Evolutionary conservation across 2,888 invertebrate species (phyloP).

Genomic region (Amblyteles armatorius): DNA sequence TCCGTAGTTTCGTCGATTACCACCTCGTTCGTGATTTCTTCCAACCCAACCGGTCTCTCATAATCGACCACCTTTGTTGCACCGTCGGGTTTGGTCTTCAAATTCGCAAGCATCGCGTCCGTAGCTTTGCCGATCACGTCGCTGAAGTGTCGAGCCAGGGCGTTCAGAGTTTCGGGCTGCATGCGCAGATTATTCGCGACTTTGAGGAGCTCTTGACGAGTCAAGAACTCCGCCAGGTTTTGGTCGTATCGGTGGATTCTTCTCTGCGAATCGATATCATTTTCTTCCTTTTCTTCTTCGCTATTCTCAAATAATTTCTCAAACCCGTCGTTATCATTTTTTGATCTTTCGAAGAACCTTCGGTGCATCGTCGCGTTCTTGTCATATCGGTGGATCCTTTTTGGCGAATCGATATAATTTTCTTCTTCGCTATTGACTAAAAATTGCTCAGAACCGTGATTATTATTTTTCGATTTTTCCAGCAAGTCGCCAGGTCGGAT

Average conservation of each 20-base stretch:
- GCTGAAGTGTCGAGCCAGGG: not conserved
- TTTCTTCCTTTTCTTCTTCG: not conserved
- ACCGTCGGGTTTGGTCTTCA: not conserved
- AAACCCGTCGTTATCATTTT: not conserved
- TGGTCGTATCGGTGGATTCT: not conserved
- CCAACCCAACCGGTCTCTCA: too few species aligned
- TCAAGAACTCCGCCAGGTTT: not conserved
- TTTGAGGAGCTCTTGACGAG: not conserved
- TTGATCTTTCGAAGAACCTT: not conserved
- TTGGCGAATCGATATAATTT: not conserved
- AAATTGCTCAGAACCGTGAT: not conserved
- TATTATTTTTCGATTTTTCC: not conserved
- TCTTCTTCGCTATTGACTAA: constrained; percentile 4
- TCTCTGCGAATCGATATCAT: not conserved
- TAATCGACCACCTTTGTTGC: too few species aligned
- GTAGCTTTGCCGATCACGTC: constrained; percentile 1
- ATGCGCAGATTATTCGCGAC: not conserved
- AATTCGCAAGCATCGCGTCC: not conserved
- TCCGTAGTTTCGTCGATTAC: too few species aligned
- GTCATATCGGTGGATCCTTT: not conserved
- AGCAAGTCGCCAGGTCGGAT: not conserved
- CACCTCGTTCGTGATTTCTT: too few species aligned
- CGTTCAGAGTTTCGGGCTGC: not conserved
- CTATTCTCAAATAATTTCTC: not conserved
- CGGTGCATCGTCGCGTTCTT: not conserved